Conservation (phyloP, 2,888 invertebrate species). For the Dynastes maya region DNA sequence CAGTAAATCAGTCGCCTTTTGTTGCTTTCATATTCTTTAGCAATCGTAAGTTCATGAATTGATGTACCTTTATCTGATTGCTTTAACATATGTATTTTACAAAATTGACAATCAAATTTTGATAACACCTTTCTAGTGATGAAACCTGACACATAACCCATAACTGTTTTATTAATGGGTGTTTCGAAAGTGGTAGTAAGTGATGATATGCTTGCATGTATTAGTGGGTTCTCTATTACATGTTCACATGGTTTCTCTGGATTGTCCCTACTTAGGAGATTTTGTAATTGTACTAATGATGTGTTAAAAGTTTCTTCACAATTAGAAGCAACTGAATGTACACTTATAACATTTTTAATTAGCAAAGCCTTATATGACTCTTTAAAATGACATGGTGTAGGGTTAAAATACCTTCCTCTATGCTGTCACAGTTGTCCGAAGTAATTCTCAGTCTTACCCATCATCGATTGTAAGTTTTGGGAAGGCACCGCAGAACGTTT, state of each 20-base stretch:
- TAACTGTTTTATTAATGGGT: constrained; percentile 7
- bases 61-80: neutral
- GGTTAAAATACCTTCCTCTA: neutral
- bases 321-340: neutral
- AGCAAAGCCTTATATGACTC: constrained; percentile 18
- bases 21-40: neutral
- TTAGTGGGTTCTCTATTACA: neutral
- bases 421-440: constrained; percentile 23
- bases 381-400: constrained; percentile 17
- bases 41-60: neutral
- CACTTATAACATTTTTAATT: neutral
- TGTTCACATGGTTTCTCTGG: neutral
- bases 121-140: constrained; percentile 7
- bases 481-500: too few relatives aligned
- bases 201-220: too few relatives aligned
- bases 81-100: constrained; percentile 13
- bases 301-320: constrained; percentile 10
- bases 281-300: constrained; percentile 1
- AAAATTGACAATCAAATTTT: constrained; percentile 6
- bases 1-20: neutral
- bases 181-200: neutral
- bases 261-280: neutral
- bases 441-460: neutral
- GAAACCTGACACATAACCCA: constrained; percentile 21
- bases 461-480: too few relatives aligned